Conservation (phyloP, 2,888 invertebrate genomes). For the Eubasilissa splendida region DNA sequence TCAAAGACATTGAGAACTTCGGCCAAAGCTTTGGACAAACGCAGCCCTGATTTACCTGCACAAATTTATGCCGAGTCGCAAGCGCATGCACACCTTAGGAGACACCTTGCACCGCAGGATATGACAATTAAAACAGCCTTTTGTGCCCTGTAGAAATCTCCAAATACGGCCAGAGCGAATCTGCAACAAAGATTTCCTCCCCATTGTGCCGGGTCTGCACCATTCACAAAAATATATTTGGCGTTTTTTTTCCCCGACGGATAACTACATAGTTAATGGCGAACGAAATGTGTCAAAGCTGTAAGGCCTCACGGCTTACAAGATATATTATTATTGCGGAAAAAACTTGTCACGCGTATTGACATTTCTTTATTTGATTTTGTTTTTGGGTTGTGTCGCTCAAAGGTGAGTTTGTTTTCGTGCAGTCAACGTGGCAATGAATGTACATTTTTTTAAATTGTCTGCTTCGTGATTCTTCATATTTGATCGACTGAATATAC, state of each 20-base stretch:
- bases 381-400: slow-evolving; percentile 23
- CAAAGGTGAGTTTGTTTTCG: slow-evolving; percentile 33
- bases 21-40: slow-evolving; percentile 2
- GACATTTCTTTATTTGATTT: slow-evolving; percentile 24
- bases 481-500: slow-evolving; percentile 8
- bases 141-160: slow-evolving; percentile 72
- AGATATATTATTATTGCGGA: slow-evolving; percentile 54
- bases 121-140: slow-evolving; percentile 71
- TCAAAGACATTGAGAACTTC: slow-evolving; percentile 13
- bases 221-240: slow-evolving; percentile 73
- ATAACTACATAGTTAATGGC: slow-evolving; percentile 43
- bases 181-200: slow-evolving; percentile 47
- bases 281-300: slow-evolving; percentile 56
- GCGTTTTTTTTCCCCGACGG: slow-evolving; percentile 46
- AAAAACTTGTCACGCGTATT: slow-evolving; percentile 50
- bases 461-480: neutral
- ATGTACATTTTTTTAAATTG: neutral
- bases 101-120: slow-evolving; percentile 68
- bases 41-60: slow-evolving; percentile 21
- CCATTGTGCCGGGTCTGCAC: slow-evolving; percentile 65
- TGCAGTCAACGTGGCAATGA: slow-evolving; percentile 18
- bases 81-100: slow-evolving; percentile 34
- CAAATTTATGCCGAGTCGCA: slow-evolving; percentile 50
- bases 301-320: slow-evolving; percentile 50
- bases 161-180: slow-evolving; percentile 61